phyloP scores from a whole-genome alignment of 2,113 vertebrate genomes.

The Chelonoidis abingdonii region DNA sequence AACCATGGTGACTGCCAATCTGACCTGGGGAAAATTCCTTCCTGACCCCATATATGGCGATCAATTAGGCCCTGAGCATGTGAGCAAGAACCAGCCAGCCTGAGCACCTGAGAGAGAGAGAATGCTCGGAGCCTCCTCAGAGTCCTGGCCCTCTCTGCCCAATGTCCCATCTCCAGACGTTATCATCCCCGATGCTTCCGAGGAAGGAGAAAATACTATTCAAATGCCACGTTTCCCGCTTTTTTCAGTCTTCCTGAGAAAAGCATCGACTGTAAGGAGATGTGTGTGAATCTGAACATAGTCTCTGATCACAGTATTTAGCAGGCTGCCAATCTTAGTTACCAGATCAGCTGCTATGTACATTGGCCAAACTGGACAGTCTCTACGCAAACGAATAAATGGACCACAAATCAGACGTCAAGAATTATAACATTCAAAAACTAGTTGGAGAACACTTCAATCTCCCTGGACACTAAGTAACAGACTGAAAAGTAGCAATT shows the following conservation, averaged over 20 bases:
- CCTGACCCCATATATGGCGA: background rate
- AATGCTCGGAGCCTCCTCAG: background rate
- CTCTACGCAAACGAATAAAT: too few relatives aligned
- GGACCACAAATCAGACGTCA: too few relatives aligned
- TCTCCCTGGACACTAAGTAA: too few relatives aligned
- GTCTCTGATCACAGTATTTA: background rate
- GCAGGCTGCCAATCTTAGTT: background rate
- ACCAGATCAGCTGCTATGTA: background rate
- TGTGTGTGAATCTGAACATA: too few relatives aligned
- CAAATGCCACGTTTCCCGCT: background rate
- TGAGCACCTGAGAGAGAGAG: background rate
- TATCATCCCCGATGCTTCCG: background rate
- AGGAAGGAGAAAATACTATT: background rate
- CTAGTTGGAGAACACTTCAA: too few relatives aligned
- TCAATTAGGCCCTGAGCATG: background rate
- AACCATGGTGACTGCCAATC: background rate
- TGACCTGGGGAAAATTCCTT: background rate
- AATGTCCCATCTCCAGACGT: background rate
- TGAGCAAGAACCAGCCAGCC: background rate
- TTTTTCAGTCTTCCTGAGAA: background rate
- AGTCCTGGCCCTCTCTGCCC: background rate
- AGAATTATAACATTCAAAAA: too few relatives aligned
- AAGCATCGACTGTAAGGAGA: background rate
- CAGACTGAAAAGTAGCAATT: too few relatives aligned
- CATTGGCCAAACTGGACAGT: too few relatives aligned